These are phyloP conservation scores for Bombyx mandarina DNA, from an alignment of 1,140 invertebrate genomes.

Conservation along the genomic window DNA sequence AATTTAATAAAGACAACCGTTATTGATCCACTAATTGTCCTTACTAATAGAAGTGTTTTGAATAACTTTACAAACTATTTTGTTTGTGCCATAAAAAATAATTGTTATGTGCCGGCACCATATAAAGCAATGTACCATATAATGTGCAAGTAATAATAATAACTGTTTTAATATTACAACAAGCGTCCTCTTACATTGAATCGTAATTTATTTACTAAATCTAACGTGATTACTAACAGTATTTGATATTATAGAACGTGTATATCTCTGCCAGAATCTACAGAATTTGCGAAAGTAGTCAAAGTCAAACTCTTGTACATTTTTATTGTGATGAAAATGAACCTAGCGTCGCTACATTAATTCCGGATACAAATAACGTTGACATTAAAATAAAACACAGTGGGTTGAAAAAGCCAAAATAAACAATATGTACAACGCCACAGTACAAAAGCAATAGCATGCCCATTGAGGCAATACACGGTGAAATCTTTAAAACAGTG, in stretches of 20 bases:
- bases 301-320: constrained; percentile 68
- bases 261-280: constrained; percentile 22
- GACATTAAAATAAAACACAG: constrained; percentile 41
- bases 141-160: too few species aligned
- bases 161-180: constrained; percentile 20
- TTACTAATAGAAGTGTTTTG: too few species aligned
- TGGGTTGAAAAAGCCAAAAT: constrained; percentile 41
- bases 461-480: constrained; percentile 52
- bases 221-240: not conserved
- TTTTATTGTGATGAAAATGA: constrained; percentile 42
- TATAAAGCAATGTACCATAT: too few species aligned
- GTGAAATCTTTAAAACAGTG: constrained; percentile 25
- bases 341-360: constrained; percentile 43
- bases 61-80: too few species aligned
- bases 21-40: too few species aligned
- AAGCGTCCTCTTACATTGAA: constrained; percentile 24
- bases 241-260: not conserved
- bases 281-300: constrained; percentile 46
- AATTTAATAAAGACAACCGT: not conserved
- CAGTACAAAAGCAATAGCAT: constrained; percentile 66
- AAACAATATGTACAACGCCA: constrained; percentile 53
- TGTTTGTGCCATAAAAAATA: not conserved
- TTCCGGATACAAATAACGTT: constrained; percentile 17
- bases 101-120: not conserved
- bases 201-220: constrained; percentile 3